Evolutionary conservation across 2,888 invertebrate species (phyloP).

Genomic region (Oligia strigilis): DNA sequence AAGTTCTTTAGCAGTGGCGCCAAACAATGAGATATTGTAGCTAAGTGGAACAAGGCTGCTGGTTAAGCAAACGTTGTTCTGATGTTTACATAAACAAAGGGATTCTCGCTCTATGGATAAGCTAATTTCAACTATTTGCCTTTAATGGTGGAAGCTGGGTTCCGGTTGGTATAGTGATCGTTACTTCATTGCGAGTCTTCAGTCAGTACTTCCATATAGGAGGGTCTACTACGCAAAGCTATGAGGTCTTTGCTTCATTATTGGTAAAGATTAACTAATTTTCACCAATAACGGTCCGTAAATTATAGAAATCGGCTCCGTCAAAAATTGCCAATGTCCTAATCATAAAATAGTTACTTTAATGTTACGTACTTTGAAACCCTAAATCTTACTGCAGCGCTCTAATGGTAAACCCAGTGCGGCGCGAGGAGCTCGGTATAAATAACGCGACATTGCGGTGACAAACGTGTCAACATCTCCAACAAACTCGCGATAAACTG

Average conservation of each 20-base stretch:
- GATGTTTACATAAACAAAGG: conserved; percentile 34
- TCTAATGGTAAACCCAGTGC: conserved; percentile 3
- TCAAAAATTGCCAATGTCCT: too few species aligned
- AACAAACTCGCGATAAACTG: conserved; percentile 37
- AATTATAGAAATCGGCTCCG: too few species aligned
- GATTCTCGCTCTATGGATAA: conserved; percentile 47
- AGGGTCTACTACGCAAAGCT: too few species aligned
- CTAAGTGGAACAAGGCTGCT: conserved; percentile 60
- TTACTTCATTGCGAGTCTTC: background rate
- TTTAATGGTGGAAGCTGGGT: conserved; percentile 36
- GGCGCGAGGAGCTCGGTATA: conserved; percentile 25
- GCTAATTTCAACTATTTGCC: conserved; percentile 36
- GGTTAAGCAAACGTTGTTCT: conserved; percentile 48
- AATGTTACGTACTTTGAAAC: background rate
- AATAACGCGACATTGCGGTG: conserved; percentile 46
- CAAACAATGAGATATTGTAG: conserved; percentile 71
- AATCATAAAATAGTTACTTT: background rate
- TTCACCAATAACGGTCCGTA: too few species aligned
- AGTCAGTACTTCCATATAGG: too few species aligned
- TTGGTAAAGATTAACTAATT: too few species aligned
- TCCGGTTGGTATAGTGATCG: conserved; percentile 8
- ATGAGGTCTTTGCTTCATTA: too few species aligned
- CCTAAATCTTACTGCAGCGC: background rate
- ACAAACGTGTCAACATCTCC: conserved; percentile 39
- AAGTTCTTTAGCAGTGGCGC: conserved; percentile 20